A percentile compares a stretch with the other conserved stretches of the same genome.
Conservation (phyloP, 2,113 vertebrate species). For the Hemibagrus wyckioides region DNA sequence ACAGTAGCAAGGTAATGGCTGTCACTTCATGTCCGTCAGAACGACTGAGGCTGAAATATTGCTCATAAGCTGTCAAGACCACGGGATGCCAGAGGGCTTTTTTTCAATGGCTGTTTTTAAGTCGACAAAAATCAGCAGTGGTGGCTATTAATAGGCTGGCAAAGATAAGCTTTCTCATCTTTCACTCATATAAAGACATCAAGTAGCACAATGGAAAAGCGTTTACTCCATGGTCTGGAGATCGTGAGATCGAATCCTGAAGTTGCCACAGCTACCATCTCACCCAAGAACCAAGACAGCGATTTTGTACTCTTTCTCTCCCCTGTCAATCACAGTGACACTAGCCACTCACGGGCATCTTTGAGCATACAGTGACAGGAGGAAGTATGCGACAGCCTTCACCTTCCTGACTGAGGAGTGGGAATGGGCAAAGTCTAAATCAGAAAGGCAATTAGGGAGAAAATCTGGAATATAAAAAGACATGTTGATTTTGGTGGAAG, state of each 20-base stretch:
- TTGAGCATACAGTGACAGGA: too few species aligned
- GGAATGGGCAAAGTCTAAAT: neutral
- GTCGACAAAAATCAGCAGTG: neutral
- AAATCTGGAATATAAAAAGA: neutral
- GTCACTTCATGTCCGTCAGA: conserved; percentile 37
- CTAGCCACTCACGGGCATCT: neutral
- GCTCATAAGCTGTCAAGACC: conserved; percentile 50
- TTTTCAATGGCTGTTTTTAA: conserved; percentile 37
- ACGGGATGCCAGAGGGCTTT: conserved; percentile 29
- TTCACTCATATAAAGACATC: neutral
- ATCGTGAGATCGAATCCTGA: neutral
- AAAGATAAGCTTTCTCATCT: neutral
- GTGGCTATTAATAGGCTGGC: neutral
- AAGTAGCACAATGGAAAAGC: neutral
- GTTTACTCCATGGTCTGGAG: neutral
- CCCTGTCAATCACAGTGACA: neutral
- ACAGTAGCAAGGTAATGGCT: conserved; percentile 43
- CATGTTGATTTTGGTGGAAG: neutral
- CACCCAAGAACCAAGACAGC: neutral
- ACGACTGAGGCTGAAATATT: conserved; percentile 46
- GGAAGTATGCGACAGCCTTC: neutral
- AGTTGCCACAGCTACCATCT: neutral
- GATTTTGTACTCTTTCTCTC: neutral
- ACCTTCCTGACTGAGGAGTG: neutral
- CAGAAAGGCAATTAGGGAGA: neutral